Conservation (phyloP, 1,140 invertebrate genomes). For the Mactra quadrangularis region DNA sequence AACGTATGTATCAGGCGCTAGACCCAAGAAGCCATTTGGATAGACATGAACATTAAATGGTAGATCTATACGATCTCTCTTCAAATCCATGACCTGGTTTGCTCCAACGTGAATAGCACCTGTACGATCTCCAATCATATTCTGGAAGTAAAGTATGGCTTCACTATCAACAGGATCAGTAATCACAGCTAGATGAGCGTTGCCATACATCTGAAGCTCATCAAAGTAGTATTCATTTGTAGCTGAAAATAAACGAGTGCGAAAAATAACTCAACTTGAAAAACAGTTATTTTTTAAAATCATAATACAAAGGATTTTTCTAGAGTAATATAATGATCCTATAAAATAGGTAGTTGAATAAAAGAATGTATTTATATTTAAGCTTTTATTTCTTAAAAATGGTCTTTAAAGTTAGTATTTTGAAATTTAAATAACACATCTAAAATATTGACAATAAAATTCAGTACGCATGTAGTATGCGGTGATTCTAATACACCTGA, state of each 20-base stretch:
- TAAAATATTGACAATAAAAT: no score
- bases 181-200: slow-evolving; percentile 73
- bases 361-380: no score
- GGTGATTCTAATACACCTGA: no score
- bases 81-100: slow-evolving; percentile 72
- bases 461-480: no score
- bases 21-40: slow-evolving; percentile 70
- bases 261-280: no score
- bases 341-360: no score
- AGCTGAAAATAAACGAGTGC: slow-evolving; percentile 50
- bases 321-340: no score
- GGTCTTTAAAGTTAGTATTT: no score
- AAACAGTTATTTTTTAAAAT: no score
- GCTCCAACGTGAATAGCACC: slow-evolving; percentile 74
- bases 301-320: no score
- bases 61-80: slow-evolving; percentile 70
- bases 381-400: no score
- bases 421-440: no score
- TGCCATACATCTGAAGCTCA: slow-evolving; percentile 77
- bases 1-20: slow-evolving; percentile 72
- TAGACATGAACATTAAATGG: slow-evolving; percentile 77
- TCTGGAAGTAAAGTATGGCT: slow-evolving; percentile 69
- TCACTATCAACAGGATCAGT: slow-evolving; percentile 66
- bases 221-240: slow-evolving; percentile 71
- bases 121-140: slow-evolving; percentile 79